Base-by-base conservation (phyloP, 2,797 vertebrate genomes). In the Buceros bicornis region DNA sequence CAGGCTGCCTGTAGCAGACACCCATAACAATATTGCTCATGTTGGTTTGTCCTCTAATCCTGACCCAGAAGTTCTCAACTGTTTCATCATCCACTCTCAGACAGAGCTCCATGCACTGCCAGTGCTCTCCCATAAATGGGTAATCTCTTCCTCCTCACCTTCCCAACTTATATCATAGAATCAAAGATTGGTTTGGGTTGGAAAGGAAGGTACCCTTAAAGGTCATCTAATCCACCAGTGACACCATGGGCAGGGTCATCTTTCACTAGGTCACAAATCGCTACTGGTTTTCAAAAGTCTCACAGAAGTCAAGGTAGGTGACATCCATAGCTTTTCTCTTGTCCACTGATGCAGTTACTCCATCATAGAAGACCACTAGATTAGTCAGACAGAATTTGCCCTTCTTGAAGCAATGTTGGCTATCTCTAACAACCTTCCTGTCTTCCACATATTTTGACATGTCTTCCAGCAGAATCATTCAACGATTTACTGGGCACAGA, bases 141-240 rank as follows among this genome's bases (percentile, higher is more conserved):
- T 6, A 40, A 48, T 22, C 40, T 65, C 16, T 64, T 51, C 10
- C 22, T 58, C 26, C 16, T 81, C 20, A 33, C 3, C 11, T 40
- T 53, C 16, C 26, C 33, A 76, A 24, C 3, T 35, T 20, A 84
- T 2, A 8, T 24, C 24, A 43, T 7, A 42, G 24, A 50, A 54
- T 29, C 18, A 73, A 2, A 82, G 9, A 69, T 65, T 8, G 26
- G 13, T 71, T 79, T 4, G 1, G 21, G 15, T 15, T 80, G 58
- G 28, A 40, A 57, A 43, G 7, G 29, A 73, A 57, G 8, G 20
- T 33, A 26, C 47, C 40, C 60, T 82, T 74, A 47, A 48, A 61
- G 25, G 74, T 28, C n/a, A 74, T 15, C n/a, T 57, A 6, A 3
- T 37, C 48, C 47, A 43, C 1, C 1, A 0, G 7, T 5, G 6